A percentile compares a stretch with the other conserved stretches of the same genome.
phyloP scores from a whole-genome alignment of 2,113 vertebrate species.

The Mustelus asterias region DNA sequence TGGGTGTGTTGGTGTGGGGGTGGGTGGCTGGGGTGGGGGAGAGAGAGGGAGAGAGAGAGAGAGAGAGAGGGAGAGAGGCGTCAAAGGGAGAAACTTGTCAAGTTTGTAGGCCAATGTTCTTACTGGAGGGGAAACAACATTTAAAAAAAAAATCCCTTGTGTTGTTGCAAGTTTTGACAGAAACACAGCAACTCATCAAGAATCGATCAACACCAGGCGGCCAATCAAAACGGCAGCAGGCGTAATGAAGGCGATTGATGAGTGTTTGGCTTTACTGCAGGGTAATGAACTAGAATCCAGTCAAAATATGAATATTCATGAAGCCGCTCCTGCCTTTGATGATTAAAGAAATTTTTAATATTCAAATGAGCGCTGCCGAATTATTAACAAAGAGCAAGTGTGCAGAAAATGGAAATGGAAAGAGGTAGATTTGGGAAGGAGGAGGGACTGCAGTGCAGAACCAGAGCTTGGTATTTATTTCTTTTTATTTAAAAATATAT shows the following conservation, averaged over 20 bases:
- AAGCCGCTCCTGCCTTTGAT: constrained; percentile 97
- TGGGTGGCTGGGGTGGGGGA: neutral
- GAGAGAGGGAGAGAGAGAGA: neutral
- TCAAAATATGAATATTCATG: constrained; percentile 99
- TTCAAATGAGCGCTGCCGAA: constrained; percentile 99
- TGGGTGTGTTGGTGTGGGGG: neutral
- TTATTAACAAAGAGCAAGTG: constrained; percentile 95
- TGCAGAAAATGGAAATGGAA: constrained; percentile 86
- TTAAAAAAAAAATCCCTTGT: constrained; percentile 51
- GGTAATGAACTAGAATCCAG: constrained; percentile 98
- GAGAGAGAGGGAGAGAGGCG: too few relatives aligned
- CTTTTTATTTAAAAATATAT: neutral
- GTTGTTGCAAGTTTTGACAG: constrained; percentile 65
- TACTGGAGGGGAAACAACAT: neutral
- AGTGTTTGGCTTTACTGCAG: constrained; percentile 94
- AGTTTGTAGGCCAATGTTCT: neutral
- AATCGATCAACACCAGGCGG: constrained; percentile 70
- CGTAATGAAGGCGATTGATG: constrained; percentile 86
- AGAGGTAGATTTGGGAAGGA: constrained; percentile 66
- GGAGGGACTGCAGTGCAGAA: constrained; percentile 8
- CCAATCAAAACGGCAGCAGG: constrained; percentile 76
- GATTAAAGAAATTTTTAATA: constrained; percentile 99
- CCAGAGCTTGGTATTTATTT: neutral
- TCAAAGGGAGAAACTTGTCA: constrained; percentile 54
- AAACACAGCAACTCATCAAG: constrained; percentile 62